Evolutionary conservation across 2,113 vertebrate species (phyloP), one percentile per base, ranked within the genome.

Genomic region (Orientallactaga bullata): DNA sequence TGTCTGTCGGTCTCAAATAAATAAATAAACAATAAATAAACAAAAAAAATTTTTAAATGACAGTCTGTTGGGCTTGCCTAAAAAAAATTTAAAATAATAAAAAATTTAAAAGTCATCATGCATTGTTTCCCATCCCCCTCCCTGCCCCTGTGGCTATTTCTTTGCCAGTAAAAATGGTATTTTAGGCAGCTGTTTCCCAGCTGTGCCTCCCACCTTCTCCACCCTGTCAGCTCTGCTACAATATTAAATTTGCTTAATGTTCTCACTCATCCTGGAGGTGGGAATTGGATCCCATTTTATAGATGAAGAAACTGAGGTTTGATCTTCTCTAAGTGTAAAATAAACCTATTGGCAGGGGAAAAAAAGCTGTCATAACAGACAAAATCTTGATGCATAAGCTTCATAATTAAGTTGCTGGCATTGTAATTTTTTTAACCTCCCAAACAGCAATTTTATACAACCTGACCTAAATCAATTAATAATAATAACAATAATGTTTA

Each of bases 401-500:
- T 88, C 15, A 66, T 65, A 55, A 88, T 79, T 71, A 79, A 66
- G 11, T 72, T 74, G 8, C 7, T 86, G 63, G 35, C 63, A 77
- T 35, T 83, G 1, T 21, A 65, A 26, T 72, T 61, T 92, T 65
- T 94, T 84, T 26, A 17, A 87, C 61, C 74, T 88, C 71, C 35
- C 5, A 94, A 55, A 82, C 30, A 83, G 60, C 55, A 86, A 30
- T 89, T 93, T 87, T 47, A 73, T 65, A 81, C 39, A 21, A 9
- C 69, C 83, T 15, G 42, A 81, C 37, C 32, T 95, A 91, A 86
- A 90, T 91, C 63, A 90, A 84, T 26, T 47, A 47, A 47, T 47
- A 47, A n/a, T 80, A 74, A 77, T 76, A 85, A 37, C 15, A 71
- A 88, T 66, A 69, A 73, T 11, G 65, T 30, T 65, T 97, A 35